Evolutionary conservation across 2,797 vertebrate genomes (phyloP), one percentile per base, ranked within the genome.

Genomic region (Sebastes iracundus): DNA sequence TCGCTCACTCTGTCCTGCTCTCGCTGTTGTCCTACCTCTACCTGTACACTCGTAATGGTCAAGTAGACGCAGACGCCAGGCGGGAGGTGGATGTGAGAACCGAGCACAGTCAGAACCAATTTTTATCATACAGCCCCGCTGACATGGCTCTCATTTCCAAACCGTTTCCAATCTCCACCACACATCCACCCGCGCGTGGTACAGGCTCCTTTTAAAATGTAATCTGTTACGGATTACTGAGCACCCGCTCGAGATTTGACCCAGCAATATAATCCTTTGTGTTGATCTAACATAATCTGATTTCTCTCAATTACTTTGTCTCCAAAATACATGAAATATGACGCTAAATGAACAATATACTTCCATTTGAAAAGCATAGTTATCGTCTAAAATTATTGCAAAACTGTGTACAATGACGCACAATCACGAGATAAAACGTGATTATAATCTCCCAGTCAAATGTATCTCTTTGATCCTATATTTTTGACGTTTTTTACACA

Each of bases 201-300:
- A 81, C 86, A 80, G 90, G 80, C 90, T 91, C 85, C 88, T 92
- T 94, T 92, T 92, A 90, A 92, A 94, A 91, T 93, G 93, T 94
- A 94, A 95, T 94, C 93, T 94, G 93, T 91, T 80, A 92, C 76
- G 92, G 93, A 94, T 95, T 95, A 93, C 90, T n/a, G 79, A 86
- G 90, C 87, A 83, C 88, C 91, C 83, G 83, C 88, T 91, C 74
- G 84, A 93, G 90, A 92, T 95, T 87, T 94, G 92, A 94, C 91
- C 90, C 83, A 88, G 93, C 89, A 92, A 85, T 90, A 91, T 93
- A 94, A 94, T 94, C 92, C 92, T 92, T 94, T 94, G 90, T 94
- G 92, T 92, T 92, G 92, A 94, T 92, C 93, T 91, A 88, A 90
- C 91, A 87, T 93, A 93, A 95, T 94, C 92, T 90, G 91, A 93